Percentiles rank a stretch among this genome's conserved stretches.
Conservation (phyloP, 2,797 vertebrate genomes). For the Sebastes trivittatus region DNA sequence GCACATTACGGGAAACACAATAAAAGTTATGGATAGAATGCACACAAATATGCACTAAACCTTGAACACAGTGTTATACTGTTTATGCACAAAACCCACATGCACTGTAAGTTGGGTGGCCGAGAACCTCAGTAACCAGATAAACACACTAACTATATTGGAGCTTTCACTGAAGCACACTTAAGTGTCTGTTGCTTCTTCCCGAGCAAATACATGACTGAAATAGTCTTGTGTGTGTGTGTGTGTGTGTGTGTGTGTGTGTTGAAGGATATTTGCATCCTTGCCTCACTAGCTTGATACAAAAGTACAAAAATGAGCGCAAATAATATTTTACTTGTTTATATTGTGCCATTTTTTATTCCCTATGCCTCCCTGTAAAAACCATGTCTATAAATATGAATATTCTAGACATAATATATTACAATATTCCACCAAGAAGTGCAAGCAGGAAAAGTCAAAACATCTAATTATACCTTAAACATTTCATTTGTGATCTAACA, state of each 20-base stretch:
- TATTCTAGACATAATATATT: not conserved
- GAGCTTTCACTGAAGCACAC: conserved; percentile 61
- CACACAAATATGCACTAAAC: not conserved
- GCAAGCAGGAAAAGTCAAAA: not conserved
- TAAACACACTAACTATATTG: conserved; percentile 63
- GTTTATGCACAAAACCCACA: conserved; percentile 8
- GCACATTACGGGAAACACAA: not conserved
- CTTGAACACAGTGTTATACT: not conserved
- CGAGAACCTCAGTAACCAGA: conserved; percentile 65
- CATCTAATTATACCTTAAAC: not conserved
- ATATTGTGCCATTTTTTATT: not conserved
- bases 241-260: not conserved
- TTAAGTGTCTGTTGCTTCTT: conserved; percentile 55
- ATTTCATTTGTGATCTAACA: not conserved
- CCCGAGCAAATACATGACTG: conserved; percentile 31
- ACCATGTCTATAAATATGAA: not conserved
- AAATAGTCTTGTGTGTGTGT: conserved; percentile 41
- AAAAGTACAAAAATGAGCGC: not conserved
- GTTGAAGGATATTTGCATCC: not conserved
- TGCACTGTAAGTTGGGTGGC: conserved; percentile 47
- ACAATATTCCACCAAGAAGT: not conserved
- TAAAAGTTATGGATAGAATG: not conserved
- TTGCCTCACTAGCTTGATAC: not conserved
- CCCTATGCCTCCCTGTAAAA: not conserved
- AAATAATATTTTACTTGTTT: not conserved